Evolutionary conservation across 2,113 vertebrate species (phyloP), one percentile per base, ranked within the genome.

Genomic region (Pangasianodon gigas): DNA sequence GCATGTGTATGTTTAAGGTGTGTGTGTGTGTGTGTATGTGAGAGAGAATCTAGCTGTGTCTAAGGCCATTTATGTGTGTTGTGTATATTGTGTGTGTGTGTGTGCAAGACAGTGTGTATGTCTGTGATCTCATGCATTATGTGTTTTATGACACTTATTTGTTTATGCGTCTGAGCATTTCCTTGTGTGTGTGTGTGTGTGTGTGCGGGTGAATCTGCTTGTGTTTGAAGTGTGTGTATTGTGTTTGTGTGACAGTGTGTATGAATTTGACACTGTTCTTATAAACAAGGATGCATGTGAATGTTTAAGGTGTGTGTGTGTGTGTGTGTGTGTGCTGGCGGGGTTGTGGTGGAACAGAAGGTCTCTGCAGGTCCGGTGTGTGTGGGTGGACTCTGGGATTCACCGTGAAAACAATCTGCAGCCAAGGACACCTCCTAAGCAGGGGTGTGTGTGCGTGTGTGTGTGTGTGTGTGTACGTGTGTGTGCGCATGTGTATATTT

Each of bases 371-470:
- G 96, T 92, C 94, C 92, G 94, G 94, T 94, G 93, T 96, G 95
- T 95, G 96, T 96, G 96, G 96, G 95, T 92, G 95, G 95, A 96
- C 92, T 95, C 94, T 93, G 95, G 96, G 96, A 96, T 96, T 96
- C 93, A 95, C 96, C 95, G 92, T 94, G 94, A 96, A 96, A 95
- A 93, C 95, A 95, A 91, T 83, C 85, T 93, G 92, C 93, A 93
- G 95, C 95, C 95, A 96, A 96, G 95, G 96, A 96, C 96, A 95
- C 95, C 95, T 95, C 94, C 94, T 91, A 93, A 94, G 92, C 93
- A 92, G 91, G 91, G 92, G 91, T 88, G 88, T 90, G 83, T 56
- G 84, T 89, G 88, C 74, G 81, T 82, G 89, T 84, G 84, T 85
- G 56, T 85, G 82, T 67, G 86, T 83, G 87, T 75, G 58, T 87